phyloP scores from a whole-genome alignment of 92 coral and sea anemone genomes.

The Porites rus region DNA sequence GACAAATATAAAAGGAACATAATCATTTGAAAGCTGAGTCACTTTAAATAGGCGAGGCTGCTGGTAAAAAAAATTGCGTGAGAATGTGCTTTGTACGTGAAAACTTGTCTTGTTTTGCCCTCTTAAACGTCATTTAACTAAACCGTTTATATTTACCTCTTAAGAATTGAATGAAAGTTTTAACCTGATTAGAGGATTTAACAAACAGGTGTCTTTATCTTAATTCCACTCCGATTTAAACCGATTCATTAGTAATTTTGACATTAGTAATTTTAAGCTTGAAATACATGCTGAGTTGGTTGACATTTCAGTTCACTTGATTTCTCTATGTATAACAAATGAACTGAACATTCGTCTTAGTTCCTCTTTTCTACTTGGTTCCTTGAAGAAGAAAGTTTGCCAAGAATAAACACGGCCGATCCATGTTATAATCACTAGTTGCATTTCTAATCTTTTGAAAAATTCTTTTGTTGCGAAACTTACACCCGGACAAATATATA shows the following conservation, averaged over 20 bases:
- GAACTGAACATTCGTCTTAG: too few relatives aligned
- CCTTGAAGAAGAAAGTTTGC: too few relatives aligned
- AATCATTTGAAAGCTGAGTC: not conserved
- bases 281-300: not conserved
- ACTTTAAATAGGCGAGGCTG: not conserved
- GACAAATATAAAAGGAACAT: too few relatives aligned
- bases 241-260: slow-evolving; percentile 31
- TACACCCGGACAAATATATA: too few relatives aligned
- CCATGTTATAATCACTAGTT: too few relatives aligned
- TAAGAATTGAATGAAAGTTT: slow-evolving; percentile 23
- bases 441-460: too few relatives aligned
- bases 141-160: slow-evolving; percentile 20
- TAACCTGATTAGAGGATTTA: slow-evolving; percentile 39
- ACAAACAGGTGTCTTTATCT: slow-evolving; percentile 39
- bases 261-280: not conserved
- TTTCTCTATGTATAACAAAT: too few relatives aligned
- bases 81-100: not conserved
- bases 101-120: slow-evolving; percentile 9
- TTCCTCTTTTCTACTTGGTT: too few relatives aligned
- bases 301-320: too few relatives aligned
- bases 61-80: slow-evolving; percentile 10
- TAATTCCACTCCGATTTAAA: slow-evolving; percentile 25
- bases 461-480: too few relatives aligned
- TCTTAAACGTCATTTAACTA: not conserved
- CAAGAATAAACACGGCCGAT: too few relatives aligned